These are phyloP conservation scores for Siniperca chuatsi DNA, from an alignment of 2,113 vertebrate genomes.

Conservation along the genomic window DNA sequence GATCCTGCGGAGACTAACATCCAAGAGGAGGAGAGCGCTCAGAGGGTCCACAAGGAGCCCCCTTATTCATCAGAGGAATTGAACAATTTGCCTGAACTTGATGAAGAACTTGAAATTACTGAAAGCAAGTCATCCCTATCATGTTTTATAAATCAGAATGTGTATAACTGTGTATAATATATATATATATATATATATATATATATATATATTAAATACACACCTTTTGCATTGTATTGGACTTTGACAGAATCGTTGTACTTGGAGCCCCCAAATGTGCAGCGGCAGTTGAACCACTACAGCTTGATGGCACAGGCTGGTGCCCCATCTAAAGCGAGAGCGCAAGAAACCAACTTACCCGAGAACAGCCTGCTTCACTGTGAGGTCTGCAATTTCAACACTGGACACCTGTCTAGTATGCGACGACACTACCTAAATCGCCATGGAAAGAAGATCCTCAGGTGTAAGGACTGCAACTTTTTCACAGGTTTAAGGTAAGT, in stretches of 20 bases:
- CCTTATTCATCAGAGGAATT: constrained; percentile 64
- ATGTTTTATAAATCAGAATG: neutral
- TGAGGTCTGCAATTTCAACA: constrained; percentile 93
- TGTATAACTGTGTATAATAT: neutral
- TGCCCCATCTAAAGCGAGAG: constrained; percentile 64
- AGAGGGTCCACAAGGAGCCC: constrained; percentile 84
- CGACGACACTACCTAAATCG: constrained; percentile 91
- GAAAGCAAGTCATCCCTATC: constrained; percentile 49
- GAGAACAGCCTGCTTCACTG: constrained; percentile 86
- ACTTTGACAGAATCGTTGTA: constrained; percentile 84
- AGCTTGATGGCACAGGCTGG: constrained; percentile 83
- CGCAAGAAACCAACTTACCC: constrained; percentile 63
- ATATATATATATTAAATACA: neutral
- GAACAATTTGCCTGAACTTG: neutral
- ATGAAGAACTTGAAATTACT: constrained; percentile 41
- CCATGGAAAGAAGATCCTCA: constrained; percentile 92
- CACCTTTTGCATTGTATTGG: neutral
- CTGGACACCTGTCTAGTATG: constrained; percentile 90
- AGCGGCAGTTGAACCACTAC: constrained; percentile 92
- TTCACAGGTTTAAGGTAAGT: constrained; percentile 92
- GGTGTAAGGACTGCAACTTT: constrained; percentile 93
- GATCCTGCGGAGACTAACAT: constrained; percentile 84
- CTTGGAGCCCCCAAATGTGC: constrained; percentile 90
- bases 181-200: neutral
- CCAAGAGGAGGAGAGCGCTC: constrained; percentile 86